phyloP scores from a whole-genome alignment of 2,888 invertebrate genomes.

The Argyresthia goedartella region DNA sequence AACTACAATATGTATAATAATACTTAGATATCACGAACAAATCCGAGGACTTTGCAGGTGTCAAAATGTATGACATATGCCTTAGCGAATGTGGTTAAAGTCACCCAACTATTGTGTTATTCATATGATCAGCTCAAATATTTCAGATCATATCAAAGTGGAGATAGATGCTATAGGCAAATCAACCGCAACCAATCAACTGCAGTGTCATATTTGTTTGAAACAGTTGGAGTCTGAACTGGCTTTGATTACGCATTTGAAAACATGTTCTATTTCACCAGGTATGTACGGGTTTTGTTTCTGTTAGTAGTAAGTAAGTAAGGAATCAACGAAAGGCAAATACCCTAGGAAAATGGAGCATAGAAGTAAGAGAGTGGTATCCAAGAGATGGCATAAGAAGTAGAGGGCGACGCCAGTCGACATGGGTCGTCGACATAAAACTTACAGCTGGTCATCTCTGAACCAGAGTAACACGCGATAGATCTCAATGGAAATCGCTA shows the following conservation, averaged over 20 bases:
- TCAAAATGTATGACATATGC: too few species aligned
- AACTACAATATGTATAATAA: too few species aligned
- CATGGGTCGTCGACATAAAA: neutral
- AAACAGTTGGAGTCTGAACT: constrained; percentile 20
- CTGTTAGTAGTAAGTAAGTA: neutral
- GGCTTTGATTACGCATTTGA: constrained; percentile 26
- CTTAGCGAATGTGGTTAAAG: too few species aligned
- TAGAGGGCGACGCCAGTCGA: neutral
- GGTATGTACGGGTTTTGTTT: constrained; percentile 16
- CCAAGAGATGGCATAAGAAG: too few species aligned
- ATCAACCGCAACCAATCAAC: neutral
- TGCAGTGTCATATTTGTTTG: constrained; percentile 29
- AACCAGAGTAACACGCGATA: neutral
- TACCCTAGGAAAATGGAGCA: neutral
- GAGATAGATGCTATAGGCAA: constrained; percentile 17
- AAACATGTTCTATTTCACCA: constrained; percentile 24
- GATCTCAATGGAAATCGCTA: too few species aligned
- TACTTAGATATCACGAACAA: too few species aligned
- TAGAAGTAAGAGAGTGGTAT: neutral
- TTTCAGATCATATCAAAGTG: constrained; percentile 32
- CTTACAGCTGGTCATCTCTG: neutral
- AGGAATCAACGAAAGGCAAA: neutral
- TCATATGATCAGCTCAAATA: neutral
- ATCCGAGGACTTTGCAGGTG: too few species aligned
- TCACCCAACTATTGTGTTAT: too few species aligned